Evolutionary conservation across 2,888 invertebrate species (phyloP).

Genomic region (Pachymerium ferrugineum): DNA sequence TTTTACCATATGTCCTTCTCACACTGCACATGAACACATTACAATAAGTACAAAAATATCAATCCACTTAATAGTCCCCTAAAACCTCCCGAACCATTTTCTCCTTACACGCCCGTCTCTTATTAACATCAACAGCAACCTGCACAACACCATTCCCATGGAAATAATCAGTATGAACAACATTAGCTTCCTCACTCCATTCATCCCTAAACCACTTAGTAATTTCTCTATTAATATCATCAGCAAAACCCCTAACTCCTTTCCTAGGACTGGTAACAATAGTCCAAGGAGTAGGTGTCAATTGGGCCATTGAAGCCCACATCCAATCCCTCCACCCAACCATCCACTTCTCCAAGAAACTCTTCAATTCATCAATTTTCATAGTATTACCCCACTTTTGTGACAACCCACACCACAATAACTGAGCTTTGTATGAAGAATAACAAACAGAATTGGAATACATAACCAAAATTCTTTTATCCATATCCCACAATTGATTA

Average conservation of each 20-base stretch:
- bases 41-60: no score
- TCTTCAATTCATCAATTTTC: constrained; percentile 49
- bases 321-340: no score
- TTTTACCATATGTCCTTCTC: no score
- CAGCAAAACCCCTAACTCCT: constrained; percentile 61
- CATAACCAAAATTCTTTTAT: constrained; percentile 56
- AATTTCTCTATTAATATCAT: constrained; percentile 63
- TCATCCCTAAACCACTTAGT: constrained; percentile 57
- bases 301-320: constrained; percentile 39
- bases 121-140: constrained; percentile 50
- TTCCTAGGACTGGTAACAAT: constrained; percentile 58
- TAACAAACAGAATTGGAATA: constrained; percentile 54
- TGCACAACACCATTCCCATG: constrained; percentile 52
- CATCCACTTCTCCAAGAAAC: constrained; percentile 48
- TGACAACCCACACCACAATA: background rate
- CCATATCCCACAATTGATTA: constrained; percentile 55
- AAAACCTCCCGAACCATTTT: background rate
- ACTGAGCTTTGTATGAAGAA: background rate
- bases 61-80: background rate
- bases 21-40: no score
- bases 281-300: constrained; percentile 61
- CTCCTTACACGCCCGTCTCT: constrained; percentile 27
- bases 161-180: constrained; percentile 53
- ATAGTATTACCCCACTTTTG: background rate
- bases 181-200: constrained; percentile 52